phyloP scores from a whole-genome alignment of 2,888 invertebrate species.

The Sylvicola cinctus region DNA sequence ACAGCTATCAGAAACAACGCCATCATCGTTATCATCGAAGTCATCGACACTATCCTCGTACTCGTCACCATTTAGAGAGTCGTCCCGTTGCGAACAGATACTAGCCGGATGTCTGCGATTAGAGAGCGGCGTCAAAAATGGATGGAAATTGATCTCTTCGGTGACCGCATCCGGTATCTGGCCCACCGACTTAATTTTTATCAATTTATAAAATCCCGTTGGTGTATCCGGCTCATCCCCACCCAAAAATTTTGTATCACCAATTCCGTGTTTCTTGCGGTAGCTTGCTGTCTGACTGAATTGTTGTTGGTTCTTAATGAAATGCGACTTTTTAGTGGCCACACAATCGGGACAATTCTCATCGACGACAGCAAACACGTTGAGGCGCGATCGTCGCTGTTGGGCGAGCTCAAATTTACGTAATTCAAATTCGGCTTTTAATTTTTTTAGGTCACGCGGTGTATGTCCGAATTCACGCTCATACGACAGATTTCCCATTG shows the following conservation, averaged over 20 bases:
- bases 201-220: conserved; percentile 5
- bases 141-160: conserved; percentile 21
- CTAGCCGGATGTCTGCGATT: conserved; percentile 14
- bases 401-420: conserved; percentile 5
- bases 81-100: conserved; percentile 1
- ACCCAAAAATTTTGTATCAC: conserved; percentile 25
- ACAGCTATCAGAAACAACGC: too few species aligned
- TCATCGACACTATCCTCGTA: conserved; percentile 3
- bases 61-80: conserved; percentile 1
- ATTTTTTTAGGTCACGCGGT: conserved; percentile 6
- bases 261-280: conserved; percentile 15
- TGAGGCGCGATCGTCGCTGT: not conserved
- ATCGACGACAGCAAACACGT: too few species aligned
- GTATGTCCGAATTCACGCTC: conserved; percentile 7
- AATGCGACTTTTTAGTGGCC: conserved; percentile 2
- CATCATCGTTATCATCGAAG: conserved; percentile 1
- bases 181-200: conserved; percentile 25
- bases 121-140: conserved; percentile 22
- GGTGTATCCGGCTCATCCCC: conserved; percentile 14
- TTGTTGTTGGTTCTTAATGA: conserved; percentile 4
- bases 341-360: too few species aligned
- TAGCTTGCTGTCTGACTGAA: not conserved
- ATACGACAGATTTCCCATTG: conserved; percentile 22
- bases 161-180: conserved; percentile 23
- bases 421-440: conserved; percentile 7